Percentiles rank a stretch among this genome's conserved stretches.
phyloP scores from a whole-genome alignment of 2,797 vertebrate species.

The Danio kyathit region DNA sequence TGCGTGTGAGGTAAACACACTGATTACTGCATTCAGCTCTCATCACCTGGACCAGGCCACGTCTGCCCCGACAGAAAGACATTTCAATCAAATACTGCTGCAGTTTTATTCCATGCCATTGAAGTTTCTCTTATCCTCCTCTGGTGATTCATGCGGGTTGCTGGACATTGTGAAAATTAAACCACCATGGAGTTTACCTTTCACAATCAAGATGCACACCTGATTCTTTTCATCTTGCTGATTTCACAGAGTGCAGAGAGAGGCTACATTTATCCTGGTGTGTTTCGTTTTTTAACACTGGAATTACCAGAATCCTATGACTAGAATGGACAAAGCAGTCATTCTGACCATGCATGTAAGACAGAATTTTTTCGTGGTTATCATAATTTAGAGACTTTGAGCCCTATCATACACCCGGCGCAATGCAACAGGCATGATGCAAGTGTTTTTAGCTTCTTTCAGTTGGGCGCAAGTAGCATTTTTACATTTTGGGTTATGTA shows the following conservation, averaged over 20 bases:
- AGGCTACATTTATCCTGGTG: not conserved
- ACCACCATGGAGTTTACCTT: conserved; percentile 18
- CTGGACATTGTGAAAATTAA: conserved; percentile 20
- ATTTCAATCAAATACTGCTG: conserved; percentile 39
- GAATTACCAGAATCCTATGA: too few species aligned
- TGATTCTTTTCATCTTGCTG: conserved; percentile 30
- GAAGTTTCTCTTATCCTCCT: not conserved
- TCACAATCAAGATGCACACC: conserved; percentile 1
- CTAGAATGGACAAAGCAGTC: too few species aligned
- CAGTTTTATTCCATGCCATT: conserved; percentile 28
- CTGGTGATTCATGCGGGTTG: conserved; percentile 13
- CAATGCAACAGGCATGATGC: too few species aligned
- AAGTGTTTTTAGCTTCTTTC: too few species aligned
- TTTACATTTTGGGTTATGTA: too few species aligned
- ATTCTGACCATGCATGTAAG: too few species aligned
- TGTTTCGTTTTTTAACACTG: too few species aligned
- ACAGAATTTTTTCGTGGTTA: too few species aligned
- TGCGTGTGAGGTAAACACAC: conserved; percentile 55
- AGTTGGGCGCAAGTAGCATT: too few species aligned
- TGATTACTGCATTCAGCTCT: conserved; percentile 64
- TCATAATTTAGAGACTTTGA: too few species aligned
- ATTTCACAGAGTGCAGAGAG: conserved; percentile 4
- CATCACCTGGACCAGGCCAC: conserved; percentile 59
- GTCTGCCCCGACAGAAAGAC: conserved; percentile 43
- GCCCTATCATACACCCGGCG: too few species aligned